Evolutionary conservation across 2,888 invertebrate genomes (phyloP).

Genomic region (Drosophila cracens): DNA sequence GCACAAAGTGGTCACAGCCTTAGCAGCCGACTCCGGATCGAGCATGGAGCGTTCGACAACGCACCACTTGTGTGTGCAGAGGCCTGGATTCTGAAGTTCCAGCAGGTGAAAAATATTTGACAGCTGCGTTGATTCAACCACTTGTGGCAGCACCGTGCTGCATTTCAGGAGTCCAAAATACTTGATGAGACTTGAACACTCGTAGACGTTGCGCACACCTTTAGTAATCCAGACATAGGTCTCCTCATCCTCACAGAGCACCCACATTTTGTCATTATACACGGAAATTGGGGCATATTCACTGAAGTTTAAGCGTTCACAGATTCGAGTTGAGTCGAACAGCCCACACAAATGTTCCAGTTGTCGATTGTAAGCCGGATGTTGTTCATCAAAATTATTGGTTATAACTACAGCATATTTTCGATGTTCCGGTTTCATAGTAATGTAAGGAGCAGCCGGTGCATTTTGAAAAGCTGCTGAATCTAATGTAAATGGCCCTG

Average conservation of each 20-base stretch:
- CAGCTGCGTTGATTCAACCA: conserved; percentile 31
- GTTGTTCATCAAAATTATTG: conserved; percentile 12
- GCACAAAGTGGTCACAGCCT: conserved; percentile 26
- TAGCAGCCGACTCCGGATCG: background rate
- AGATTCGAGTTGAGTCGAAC: conserved; percentile 21
- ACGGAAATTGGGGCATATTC: conserved; percentile 25
- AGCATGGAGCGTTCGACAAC: conserved; percentile 23
- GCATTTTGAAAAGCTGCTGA: background rate
- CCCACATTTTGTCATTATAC: conserved; percentile 22
- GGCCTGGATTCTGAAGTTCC: conserved; percentile 44
- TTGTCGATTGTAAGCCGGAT: conserved; percentile 7
- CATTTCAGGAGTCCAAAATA: conserved; percentile 25
- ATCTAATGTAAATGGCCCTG: background rate
- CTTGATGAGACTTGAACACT: conserved; percentile 21
- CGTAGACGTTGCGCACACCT: conserved; percentile 25
- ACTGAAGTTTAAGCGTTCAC: conserved; percentile 26
- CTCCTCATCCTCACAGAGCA: conserved; percentile 36
- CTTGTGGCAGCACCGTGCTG: conserved; percentile 39
- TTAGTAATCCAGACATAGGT: conserved; percentile 45
- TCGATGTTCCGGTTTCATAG: conserved; percentile 40
- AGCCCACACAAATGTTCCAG: conserved; percentile 32
- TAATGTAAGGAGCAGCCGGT: conserved; percentile 1
- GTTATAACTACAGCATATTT: conserved; percentile 27
- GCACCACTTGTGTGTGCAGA: conserved; percentile 47
- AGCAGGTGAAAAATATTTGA: conserved; percentile 32